These are phyloP conservation scores for Diogma glabrata DNA, from an alignment of 2,888 invertebrate species.

Conservation along the genomic window DNA sequence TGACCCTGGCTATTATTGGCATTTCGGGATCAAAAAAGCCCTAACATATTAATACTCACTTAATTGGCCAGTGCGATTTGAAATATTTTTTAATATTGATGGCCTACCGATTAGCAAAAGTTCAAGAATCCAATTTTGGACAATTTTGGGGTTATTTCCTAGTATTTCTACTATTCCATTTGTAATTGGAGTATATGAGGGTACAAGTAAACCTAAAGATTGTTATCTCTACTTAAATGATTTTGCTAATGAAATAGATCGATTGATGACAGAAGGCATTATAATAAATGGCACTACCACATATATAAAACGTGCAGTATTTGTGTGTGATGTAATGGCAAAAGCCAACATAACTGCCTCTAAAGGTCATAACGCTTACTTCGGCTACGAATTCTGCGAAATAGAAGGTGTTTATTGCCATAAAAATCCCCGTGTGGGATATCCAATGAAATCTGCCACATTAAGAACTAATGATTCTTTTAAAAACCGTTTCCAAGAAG, in stretches of 20 bases:
- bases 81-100: no score
- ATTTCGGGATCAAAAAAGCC: no score
- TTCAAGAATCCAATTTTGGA: neutral
- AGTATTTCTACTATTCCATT: neutral
- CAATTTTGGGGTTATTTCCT: neutral
- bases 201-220: neutral
- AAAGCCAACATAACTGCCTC: neutral
- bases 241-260: neutral
- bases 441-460: neutral
- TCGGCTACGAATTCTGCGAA: no score
- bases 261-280: neutral
- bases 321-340: no score
- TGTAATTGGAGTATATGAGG: neutral
- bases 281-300: neutral
- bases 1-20: neutral
- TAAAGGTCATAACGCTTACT: slow-evolving; percentile 1
- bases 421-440: slow-evolving; percentile 1
- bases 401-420: slow-evolving; percentile 5
- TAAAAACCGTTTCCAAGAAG: slow-evolving; percentile 2
- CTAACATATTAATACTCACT: no score
- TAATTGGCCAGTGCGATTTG: no score
- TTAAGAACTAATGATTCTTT: neutral
- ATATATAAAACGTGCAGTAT: neutral
- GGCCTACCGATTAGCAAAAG: neutral
- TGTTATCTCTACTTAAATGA: neutral